Base-by-base conservation (phyloP, 1,140 invertebrate genomes). In the Dufourea novaeangliae region DNA sequence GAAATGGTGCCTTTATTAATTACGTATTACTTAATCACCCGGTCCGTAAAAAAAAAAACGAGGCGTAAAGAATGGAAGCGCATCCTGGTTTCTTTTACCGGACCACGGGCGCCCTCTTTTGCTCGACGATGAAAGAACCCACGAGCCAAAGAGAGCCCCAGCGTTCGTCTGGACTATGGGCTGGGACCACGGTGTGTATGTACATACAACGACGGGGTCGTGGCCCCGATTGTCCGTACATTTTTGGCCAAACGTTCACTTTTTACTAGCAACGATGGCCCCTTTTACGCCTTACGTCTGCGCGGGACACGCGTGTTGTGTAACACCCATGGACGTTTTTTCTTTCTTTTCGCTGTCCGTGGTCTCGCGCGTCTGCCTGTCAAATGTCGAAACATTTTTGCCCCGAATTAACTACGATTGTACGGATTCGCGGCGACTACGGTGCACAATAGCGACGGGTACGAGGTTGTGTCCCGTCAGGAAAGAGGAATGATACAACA, bases 161-260 rank as follows among this genome's bases (percentile, higher is more conserved):
- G 8, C 17, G 50, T 17, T n/a, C 29, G 25, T 12, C 61, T 12
- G 3, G 22, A 34, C 69, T 61, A 59, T 39, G 71, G 32, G 12
- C 37, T 39, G n/a, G n/a, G n/a, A n/a, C n/a, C n/a, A n/a, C n/a
- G n/a, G n/a, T n/a, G n/a, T n/a, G n/a, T n/a, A n/a, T n/a, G n/a
- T n/a, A n/a, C n/a, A n/a, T n/a, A n/a, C 2, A 25, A 7, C 44
- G 27, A 5, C 17, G 22, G 25, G n/a, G 44, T 17, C 41, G 29
- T 61, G 57, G 50, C 54, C 44, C 41, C 67, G 66, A 84, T 85
- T 79, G 46, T 62, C 32, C 44, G 67, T 20, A 77, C 66, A 82
- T 82, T 87, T 84, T 85, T 79, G 62, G 69, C 67, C 52, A 84
- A 87, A 82, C 81, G 50, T 84, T 87, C 85, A 79, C 81, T 86